A percentile compares a stretch with the other conserved stretches of the same genome.
Conservation (phyloP, 2,113 vertebrate species). For the Danio rerio region GRCz12tu NC_133197.1:13374501-13375000, state of each 20-base stretch:
- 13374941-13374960: neutral
- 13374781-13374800: neutral
- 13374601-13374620: neutral
- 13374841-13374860: neutral
- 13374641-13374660: constrained; percentile 4
- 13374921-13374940: neutral
- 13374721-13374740: neutral
- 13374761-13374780: neutral
- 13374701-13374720: neutral
- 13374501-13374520: neutral
- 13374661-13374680: neutral
- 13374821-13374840: neutral
- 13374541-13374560: neutral
- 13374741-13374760: neutral
- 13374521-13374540: neutral
- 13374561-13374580: constrained; percentile 1
- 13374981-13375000: no score
- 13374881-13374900: neutral
- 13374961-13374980: neutral
- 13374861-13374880: neutral
- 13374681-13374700: constrained; percentile 15
- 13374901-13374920: neutral
- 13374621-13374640: neutral
- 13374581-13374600: constrained; percentile 32
- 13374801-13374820: neutral